Evolutionary conservation across 2,888 invertebrate genomes (phyloP).

Genomic region (Mechanitis messenoides): DNA sequence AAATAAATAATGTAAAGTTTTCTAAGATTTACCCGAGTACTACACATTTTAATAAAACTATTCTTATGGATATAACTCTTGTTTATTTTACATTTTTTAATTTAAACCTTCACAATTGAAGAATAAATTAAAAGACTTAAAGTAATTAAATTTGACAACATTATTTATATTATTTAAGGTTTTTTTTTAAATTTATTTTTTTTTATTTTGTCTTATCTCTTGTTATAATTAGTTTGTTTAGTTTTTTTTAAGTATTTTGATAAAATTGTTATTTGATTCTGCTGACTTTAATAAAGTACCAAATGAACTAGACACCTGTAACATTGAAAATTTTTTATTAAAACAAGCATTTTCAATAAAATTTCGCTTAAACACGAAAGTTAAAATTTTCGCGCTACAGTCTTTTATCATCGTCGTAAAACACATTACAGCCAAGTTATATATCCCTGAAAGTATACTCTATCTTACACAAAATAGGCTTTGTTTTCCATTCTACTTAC

Average conservation of each 20-base stretch:
- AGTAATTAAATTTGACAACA: conserved; percentile 3
- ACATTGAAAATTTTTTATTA: conserved; percentile 48
- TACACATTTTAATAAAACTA: too few relatives aligned
- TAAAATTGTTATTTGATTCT: background rate
- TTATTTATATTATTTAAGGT: background rate
- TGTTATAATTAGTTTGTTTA: background rate
- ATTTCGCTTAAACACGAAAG: conserved; percentile 74
- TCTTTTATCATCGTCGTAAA: conserved; percentile 32
- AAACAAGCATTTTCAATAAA: conserved; percentile 68
- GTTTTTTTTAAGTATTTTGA: conserved; percentile 5
- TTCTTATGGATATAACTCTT: too few relatives aligned
- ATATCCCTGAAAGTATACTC: conserved; percentile 21
- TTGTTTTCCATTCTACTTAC: conserved; percentile 23
- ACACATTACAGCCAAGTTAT: conserved; percentile 28
- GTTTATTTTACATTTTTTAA: too few relatives aligned
- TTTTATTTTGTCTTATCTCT: background rate
- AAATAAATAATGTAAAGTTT: too few relatives aligned
- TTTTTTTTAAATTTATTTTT: too few relatives aligned
- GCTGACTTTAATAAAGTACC: conserved; percentile 7
- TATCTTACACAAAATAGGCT: conserved; percentile 20
- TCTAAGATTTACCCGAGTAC: too few relatives aligned
- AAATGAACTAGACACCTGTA: conserved; percentile 34
- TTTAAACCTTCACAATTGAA: conserved; percentile 12
- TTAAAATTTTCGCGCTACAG: conserved; percentile 71
- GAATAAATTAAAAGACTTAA: conserved; percentile 18